Base-by-base conservation (phyloP, 2,888 invertebrate species). In the Venustoraphidia nigricollis region DNA sequence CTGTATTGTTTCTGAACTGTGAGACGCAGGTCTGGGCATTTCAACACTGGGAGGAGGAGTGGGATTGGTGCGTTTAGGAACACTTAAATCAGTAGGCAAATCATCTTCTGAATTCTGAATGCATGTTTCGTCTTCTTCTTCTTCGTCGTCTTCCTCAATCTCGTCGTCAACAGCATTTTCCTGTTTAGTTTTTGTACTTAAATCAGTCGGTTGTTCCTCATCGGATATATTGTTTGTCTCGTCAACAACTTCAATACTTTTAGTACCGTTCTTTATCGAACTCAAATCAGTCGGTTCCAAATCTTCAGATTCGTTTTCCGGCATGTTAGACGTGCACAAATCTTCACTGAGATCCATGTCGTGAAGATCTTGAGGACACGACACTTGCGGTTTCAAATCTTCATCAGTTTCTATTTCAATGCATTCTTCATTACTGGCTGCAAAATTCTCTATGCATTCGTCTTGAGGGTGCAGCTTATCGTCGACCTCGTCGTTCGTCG, bases 1-100 rank as follows among this genome's bases (percentile, higher is more conserved):
- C 61, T 82, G 82, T 60, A 81, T 75, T 36, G 82, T 76, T 61
- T 82, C 82, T 1, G 82, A 82, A 57, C 77, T 80, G 52, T 80
- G 72, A 2, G 82, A 82, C 8, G 77, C 75, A 8, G 81, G 79
- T 50, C 82, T 67, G 42, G 71, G 71, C 55, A 69, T 64, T 10
- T 71, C 71, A 54, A 68, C 67, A 54, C 71, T 64, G 51, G 68
- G 61, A 44, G 69, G 70, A 44, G 72, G 72, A 55, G 71, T 68
- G 52, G 64, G 68, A 44, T 68, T 69, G 39, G 65, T 69, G 57
- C 62, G 67, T 62, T 76, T 76, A 55, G 72, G 81, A 56, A 71
- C 62, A 58, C 73, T 73, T 55, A 79, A 60, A 63, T 79, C 77
- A 10, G 77, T 77, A 6, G 77, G 76, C 47, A 71, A 62, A 49